Evolutionary conservation across 2,888 invertebrate genomes (phyloP), one percentile per base, ranked within the genome.

Genomic region (Eubasilissa splendida): DNA sequence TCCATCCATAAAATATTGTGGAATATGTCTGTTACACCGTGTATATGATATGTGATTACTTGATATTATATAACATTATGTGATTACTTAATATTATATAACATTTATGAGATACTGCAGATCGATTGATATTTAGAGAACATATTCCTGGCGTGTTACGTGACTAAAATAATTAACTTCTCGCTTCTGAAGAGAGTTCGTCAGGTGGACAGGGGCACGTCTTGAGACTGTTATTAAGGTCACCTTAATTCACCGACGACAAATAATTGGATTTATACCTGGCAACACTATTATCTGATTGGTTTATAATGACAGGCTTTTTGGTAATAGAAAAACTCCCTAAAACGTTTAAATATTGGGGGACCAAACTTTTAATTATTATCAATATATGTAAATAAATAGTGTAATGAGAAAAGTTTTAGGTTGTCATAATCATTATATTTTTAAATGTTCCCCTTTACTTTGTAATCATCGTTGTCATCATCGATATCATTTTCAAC

Each of bases 191-290:
- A 33, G 22, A 56, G 14, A 50, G 14, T 42, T 56, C 56, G 75
- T 60, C 75, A 75, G 75, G 60, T 60, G 50, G 59, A 59, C 75
- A 75, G 75, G 60, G 60, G 59, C 75, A 31, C 14, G 60, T 73
- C 33, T 58, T 14, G 9, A 52, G 75, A 59, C 59, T 75, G 52
- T 75, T 52, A 75, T 75, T 75, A 60, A 14, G 60, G 75, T 31
- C 14, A 75, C 75, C 75, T 60, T 60, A 60, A 60, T 59, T 75
- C 50, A n/a, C 11, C 14, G 76, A 65, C 54, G 76, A 76, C 76
- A 76, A 76, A 76, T 76, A 76, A 76, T 76, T 65, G 54, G 65
- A 53, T 65, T 76, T 54, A 76, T 76, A 66, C 76, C 76, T 65
- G 76, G 56, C 66, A 76, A 53, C 76, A 76, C 76, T 54, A 76